A percentile compares a stretch with the other conserved stretches of the same genome.
Evolutionary conservation across 2,888 invertebrate genomes (phyloP).

Genomic region (Cheilosia vulpina): DNA sequence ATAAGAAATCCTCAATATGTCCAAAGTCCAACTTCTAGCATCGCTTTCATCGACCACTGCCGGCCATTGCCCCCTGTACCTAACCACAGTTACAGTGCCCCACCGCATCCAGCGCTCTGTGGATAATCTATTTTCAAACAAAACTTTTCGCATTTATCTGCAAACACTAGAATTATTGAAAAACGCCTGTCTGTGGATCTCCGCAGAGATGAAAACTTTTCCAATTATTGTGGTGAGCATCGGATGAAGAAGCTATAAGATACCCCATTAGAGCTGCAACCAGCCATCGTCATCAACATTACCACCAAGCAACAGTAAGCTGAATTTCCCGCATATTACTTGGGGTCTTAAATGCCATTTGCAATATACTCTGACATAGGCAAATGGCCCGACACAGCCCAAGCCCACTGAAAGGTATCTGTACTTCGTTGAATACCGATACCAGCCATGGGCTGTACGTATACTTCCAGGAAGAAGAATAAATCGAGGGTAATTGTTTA

Average conservation of each 20-base stretch:
- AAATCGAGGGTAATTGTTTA: no score
- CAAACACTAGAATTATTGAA: constrained; percentile 75
- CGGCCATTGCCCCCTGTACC: not conserved
- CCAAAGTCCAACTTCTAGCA: constrained; percentile 34
- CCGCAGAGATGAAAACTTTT: constrained; percentile 81
- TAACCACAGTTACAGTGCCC: constrained; percentile 18
- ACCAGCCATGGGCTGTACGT: no score
- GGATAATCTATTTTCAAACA: constrained; percentile 74
- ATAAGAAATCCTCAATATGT: constrained; percentile 45
- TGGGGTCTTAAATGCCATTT: constrained; percentile 61
- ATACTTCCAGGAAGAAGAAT: no score
- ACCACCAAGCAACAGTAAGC: constrained; percentile 10
- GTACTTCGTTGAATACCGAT: no score
- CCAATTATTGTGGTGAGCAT: constrained; percentile 80
- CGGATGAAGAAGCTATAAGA: constrained; percentile 28
- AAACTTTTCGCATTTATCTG: constrained; percentile 75
- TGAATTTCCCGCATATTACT: constrained; percentile 46
- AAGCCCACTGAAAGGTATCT: no score
- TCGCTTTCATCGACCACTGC: constrained; percentile 24
- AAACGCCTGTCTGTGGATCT: constrained; percentile 75
- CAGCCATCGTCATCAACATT: constrained; percentile 4
- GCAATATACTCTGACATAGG: constrained; percentile 33
- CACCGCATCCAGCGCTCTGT: constrained; percentile 19
- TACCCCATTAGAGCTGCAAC: constrained; percentile 27
- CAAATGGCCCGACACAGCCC: not conserved